Evolutionary conservation across 2,113 vertebrate species (phyloP), one percentile per base, ranked within the genome.

Genomic region (Lates calcarifer): DNA sequence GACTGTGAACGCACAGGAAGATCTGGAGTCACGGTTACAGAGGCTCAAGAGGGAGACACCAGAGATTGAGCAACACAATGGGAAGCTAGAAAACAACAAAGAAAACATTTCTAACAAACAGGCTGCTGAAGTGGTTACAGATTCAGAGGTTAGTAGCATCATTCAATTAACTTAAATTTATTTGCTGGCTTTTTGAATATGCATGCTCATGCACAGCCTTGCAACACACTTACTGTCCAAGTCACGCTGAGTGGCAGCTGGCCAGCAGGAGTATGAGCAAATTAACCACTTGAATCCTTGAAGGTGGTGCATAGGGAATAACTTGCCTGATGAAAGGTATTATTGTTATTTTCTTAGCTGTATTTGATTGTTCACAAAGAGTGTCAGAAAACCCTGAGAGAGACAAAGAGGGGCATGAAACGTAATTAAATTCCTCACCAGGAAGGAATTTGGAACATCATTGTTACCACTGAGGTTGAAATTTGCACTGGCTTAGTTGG

Each of bases 31-130:
- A 8, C 93, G 91, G 81, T 65, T 91, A 1, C 92, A 96, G 71
- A 94, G 95, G 57, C 60, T 97, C 45, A 96, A 95, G 84, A 82
- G 81, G 39, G 96, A 98, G 89, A 94, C 74, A 0, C 49, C 3
- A 5, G 28, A 92, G 14, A 92, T 96, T 47, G 86, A 91, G 20
- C 62, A 78, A 35, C 92, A 91, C 73, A 87, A 77, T 1, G 51
- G 87, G 24, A 83, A 28, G 43, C 81, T 89, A 57, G 88, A 95
- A 60, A 56, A 0, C 13, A 71, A 79, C 62, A 83, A 49, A 9
- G 65, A 81, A 57, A 78, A 47, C 1, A 3, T 39, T 73, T 60
- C 22, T 2, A 41, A 7, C 24, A 68, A 55, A 66, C 13, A 26
- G 3, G 12, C 73, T 64, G 57, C 82, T 45, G 87, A 79, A 41